Conservation (phyloP, 2,797 vertebrate genomes). For the Chelon auratus region DNA sequence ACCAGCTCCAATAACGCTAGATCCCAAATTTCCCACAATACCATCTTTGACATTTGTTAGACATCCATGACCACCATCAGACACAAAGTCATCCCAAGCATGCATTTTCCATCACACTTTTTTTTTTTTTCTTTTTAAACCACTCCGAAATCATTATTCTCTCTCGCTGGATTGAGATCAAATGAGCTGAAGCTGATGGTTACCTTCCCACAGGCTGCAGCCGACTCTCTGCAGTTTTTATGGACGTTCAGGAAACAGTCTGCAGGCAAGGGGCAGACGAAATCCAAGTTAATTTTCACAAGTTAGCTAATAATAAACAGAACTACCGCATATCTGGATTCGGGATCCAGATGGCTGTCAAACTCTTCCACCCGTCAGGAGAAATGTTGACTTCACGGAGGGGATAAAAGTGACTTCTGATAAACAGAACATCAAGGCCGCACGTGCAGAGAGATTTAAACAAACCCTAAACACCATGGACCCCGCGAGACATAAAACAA, state of each 20-base stretch:
- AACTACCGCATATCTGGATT: conserved; percentile 42
- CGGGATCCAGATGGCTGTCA: conserved; percentile 35
- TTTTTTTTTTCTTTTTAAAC: not conserved
- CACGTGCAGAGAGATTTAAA: conserved; percentile 54
- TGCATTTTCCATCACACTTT: not conserved
- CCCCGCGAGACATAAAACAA: conserved; percentile 53
- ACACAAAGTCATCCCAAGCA: not conserved
- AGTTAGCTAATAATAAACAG: conserved; percentile 40
- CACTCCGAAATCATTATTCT: conserved; percentile 13
- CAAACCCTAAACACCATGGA: conserved; percentile 56
- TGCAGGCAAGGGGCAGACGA: conserved; percentile 77
- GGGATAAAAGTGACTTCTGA: conserved; percentile 38
- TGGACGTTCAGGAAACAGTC: conserved; percentile 88
- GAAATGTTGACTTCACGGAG: conserved; percentile 19
- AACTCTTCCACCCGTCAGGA: conserved; percentile 15
- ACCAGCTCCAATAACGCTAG: not conserved
- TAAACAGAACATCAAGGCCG: conserved; percentile 52
- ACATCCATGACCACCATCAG: not conserved
- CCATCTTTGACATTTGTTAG: not conserved
- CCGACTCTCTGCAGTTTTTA: conserved; percentile 88
- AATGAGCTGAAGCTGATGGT: conserved; percentile 16
- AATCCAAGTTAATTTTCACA: conserved; percentile 40
- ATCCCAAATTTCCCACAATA: not conserved
- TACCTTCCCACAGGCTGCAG: conserved; percentile 89
- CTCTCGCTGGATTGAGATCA: conserved; percentile 8